A percentile compares a stretch with the other conserved stretches of the same genome.
These are phyloP conservation scores for Hemichromis elongatus DNA, from an alignment of 2,113 vertebrate genomes.

Conservation along the genomic window DNA sequence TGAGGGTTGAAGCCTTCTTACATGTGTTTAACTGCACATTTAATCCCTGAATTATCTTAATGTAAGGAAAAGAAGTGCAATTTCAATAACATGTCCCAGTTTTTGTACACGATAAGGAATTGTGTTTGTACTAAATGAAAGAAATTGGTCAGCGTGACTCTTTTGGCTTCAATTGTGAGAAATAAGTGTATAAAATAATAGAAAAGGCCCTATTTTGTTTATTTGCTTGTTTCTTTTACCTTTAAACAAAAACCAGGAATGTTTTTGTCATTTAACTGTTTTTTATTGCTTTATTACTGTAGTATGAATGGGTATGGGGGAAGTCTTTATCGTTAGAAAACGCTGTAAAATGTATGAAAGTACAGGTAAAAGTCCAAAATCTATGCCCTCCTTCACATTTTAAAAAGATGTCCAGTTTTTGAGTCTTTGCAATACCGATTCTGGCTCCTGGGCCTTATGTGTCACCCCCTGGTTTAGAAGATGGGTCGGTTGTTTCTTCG, in stretches of 20 bases:
- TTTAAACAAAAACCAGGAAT: not conserved
- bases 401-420: not conserved
- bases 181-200: not conserved
- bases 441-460: fast-evolving
- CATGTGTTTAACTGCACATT: not conserved
- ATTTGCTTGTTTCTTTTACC: not conserved
- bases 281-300: not conserved
- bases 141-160: not conserved
- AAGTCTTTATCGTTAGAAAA: not conserved
- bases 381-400: not conserved
- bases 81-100: fast-evolving
- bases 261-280: not conserved
- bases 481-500: fast-evolving
- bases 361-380: not conserved
- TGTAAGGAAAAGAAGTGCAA: not conserved
- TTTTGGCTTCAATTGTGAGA: not conserved
- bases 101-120: not conserved
- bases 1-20: not conserved
- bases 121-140: not conserved
- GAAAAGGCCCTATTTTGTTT: fast-evolving
- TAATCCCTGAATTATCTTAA: not conserved
- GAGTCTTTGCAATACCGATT: not conserved
- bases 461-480: not conserved
- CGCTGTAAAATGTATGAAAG: not conserved
- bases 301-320: not conserved